Percentiles rank a stretch among this genome's conserved stretches.
phyloP scores from a whole-genome alignment of 2,113 vertebrate genomes.

The Cynopterus brachyotis region DNA sequence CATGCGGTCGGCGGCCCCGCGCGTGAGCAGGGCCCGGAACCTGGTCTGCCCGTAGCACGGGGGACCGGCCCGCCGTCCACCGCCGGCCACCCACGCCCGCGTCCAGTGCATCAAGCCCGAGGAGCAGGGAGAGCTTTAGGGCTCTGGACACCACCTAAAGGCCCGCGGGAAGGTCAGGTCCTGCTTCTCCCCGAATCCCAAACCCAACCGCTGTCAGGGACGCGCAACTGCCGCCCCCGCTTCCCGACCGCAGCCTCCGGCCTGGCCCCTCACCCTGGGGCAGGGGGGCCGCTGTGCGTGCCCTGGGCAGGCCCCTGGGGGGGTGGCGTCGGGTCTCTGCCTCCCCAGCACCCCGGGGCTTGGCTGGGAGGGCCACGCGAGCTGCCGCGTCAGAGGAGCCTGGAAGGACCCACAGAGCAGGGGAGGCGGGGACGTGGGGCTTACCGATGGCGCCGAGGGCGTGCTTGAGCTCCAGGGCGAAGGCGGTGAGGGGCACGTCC shows the following conservation, averaged over 20 bases:
- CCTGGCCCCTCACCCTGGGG: rapidly evolving
- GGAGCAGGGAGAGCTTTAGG: background rate
- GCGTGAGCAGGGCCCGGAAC: too few relatives aligned
- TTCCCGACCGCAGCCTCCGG: background rate
- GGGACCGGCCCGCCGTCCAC: too few relatives aligned
- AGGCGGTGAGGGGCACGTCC: conserved; percentile 93
- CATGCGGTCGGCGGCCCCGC: too few relatives aligned
- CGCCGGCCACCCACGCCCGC: too few relatives aligned
- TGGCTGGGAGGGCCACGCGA: rapidly evolving
- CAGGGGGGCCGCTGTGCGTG: background rate
- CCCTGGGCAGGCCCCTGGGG: background rate
- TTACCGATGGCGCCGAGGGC: conserved; percentile 92
- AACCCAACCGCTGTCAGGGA: background rate
- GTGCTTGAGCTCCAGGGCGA: conserved; percentile 94
- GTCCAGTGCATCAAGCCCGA: background rate
- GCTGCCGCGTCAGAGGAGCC: background rate
- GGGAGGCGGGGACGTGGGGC: background rate
- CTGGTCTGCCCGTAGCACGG: too few relatives aligned
- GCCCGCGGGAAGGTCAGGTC: background rate
- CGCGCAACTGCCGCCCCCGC: too few relatives aligned
- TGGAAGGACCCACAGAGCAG: background rate
- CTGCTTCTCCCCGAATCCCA: background rate
- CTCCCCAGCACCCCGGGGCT: background rate
- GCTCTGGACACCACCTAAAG: background rate
- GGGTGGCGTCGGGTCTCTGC: background rate